These are phyloP conservation scores for Torymus aiolomorphi DNA, from an alignment of 2,888 invertebrate genomes.

Conservation along the genomic window DNA sequence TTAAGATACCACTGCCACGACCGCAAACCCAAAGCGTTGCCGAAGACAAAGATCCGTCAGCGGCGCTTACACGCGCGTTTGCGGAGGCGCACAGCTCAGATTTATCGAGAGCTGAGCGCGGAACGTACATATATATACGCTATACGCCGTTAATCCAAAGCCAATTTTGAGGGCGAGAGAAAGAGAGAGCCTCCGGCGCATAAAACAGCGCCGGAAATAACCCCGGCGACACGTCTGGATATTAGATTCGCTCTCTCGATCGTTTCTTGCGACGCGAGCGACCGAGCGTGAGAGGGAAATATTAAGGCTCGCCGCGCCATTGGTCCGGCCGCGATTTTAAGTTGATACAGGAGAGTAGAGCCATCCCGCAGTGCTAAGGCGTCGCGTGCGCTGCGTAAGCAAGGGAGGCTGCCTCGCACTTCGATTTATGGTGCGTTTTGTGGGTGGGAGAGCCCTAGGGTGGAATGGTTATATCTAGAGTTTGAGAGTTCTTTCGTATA, in stretches of 20 bases:
- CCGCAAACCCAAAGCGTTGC: background rate
- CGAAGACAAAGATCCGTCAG: no score
- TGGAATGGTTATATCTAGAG: no score
- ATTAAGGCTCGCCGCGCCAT: slow-evolving; percentile 52
- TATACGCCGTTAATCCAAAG: slow-evolving; percentile 60
- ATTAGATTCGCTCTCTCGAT: slow-evolving; percentile 48
- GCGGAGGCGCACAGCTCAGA: background rate
- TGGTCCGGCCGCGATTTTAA: slow-evolving; percentile 51
- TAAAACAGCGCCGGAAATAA: slow-evolving; percentile 61
- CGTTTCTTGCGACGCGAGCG: background rate
- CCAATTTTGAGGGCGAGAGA: slow-evolving; percentile 61
- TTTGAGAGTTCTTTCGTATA: no score
- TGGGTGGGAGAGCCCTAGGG: no score
- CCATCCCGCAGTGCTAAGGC: no score
- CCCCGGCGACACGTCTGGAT: slow-evolving; percentile 58
- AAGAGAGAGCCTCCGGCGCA: slow-evolving; percentile 50
- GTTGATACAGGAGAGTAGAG: slow-evolving; percentile 21
- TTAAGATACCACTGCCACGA: no score
- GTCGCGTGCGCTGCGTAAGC: no score
- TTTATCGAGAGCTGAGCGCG: background rate
- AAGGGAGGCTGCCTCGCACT: no score
- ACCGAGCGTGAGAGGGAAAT: slow-evolving; percentile 40
- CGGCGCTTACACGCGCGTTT: no score
- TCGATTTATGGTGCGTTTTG: no score
- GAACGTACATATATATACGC: background rate